A percentile compares a stretch with the other conserved stretches of the same genome.
These are phyloP conservation scores for Microtus pennsylvanicus DNA, from an alignment of 2,113 vertebrate species.

Conservation along the genomic window DNA sequence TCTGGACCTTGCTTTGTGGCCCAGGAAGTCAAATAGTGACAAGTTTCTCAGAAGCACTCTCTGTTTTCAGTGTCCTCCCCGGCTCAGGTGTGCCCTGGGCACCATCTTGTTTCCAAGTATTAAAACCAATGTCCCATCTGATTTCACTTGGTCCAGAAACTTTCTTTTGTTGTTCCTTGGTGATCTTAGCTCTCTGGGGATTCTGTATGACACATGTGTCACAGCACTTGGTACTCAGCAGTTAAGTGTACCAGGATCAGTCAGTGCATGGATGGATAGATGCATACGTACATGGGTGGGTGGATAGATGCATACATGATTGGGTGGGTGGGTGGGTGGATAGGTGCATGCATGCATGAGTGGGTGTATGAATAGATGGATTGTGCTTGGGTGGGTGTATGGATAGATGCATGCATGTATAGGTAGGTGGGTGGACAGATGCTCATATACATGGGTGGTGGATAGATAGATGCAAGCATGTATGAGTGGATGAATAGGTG, in stretches of 20 bases:
- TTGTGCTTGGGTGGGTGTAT: no score
- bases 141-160: neutral
- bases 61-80: fast-evolving
- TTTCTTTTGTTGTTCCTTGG: no score
- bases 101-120: neutral
- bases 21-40: neutral
- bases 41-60: no score
- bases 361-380: neutral
- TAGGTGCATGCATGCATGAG: neutral
- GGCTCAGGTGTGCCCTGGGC: fast-evolving
- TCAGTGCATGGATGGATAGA: neutral
- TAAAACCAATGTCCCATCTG: neutral
- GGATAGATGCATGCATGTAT: neutral
- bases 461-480: no score
- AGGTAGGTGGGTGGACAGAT: neutral
- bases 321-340: no score
- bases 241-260: neutral
- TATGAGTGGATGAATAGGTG: neutral
- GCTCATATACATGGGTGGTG: fast-evolving
- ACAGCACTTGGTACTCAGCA: neutral
- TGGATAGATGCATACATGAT: neutral
- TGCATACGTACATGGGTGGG: neutral
- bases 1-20: fast-evolving
- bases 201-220: fast-evolving
- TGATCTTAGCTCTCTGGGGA: neutral